A percentile compares a stretch with the other conserved stretches of the same genome.
Evolutionary conservation across 2,888 invertebrate species (phyloP).

Genomic region (Heterodera filipjevi): DNA sequence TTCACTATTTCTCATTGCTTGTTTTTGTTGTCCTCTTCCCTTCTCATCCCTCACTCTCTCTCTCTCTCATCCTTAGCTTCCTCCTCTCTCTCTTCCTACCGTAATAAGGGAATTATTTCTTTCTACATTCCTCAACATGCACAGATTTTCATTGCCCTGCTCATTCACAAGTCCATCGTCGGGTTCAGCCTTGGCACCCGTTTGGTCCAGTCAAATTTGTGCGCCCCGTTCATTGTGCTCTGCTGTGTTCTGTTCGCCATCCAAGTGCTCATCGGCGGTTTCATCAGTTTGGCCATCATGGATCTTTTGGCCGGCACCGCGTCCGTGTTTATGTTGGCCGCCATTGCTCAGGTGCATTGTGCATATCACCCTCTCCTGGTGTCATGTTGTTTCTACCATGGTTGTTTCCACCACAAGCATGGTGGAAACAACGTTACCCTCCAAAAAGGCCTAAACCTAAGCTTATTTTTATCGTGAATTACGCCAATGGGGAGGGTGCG

Average conservation of each 20-base stretch:
- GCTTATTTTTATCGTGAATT: too few species aligned
- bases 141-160: constrained; percentile 70
- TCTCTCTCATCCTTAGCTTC: too few species aligned
- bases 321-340: constrained; percentile 66
- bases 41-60: too few species aligned
- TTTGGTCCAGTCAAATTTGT: constrained; percentile 66
- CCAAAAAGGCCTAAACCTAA: too few species aligned
- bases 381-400: too few species aligned
- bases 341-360: constrained; percentile 53
- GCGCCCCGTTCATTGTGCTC: constrained; percentile 63
- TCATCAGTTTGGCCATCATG: constrained; percentile 71
- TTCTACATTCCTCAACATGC: not conserved
- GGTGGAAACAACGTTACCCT: too few species aligned
- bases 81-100: too few species aligned
- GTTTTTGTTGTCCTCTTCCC: too few species aligned
- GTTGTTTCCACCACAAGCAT: too few species aligned
- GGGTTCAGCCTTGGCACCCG: constrained; percentile 71
- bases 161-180: constrained; percentile 71
- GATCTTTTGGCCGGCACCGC: constrained; percentile 67
- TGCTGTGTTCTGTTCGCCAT: constrained; percentile 65
- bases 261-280: constrained; percentile 73
- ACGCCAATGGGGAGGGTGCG: too few species aligned
- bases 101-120: too few species aligned
- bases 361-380: not conserved
- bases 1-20: too few species aligned